A percentile compares a stretch with the other conserved stretches of the same genome.
phyloP scores from a whole-genome alignment of 2,113 vertebrate species.

The Heterotilapia buettikoferi region DNA sequence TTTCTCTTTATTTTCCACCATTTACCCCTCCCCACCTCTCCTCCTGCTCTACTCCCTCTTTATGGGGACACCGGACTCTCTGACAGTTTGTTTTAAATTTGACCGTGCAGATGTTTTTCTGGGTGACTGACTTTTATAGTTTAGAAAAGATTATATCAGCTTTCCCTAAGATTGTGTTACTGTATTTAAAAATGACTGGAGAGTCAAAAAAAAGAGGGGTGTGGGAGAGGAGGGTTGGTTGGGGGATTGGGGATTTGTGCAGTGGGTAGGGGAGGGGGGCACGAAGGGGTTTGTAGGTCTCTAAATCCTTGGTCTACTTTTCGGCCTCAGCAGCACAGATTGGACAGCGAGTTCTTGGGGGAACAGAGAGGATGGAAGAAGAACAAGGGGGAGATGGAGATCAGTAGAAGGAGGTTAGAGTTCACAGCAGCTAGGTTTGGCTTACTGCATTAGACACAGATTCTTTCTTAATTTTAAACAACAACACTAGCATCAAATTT shows the following conservation, averaged over 20 bases:
- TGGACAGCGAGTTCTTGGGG: constrained; percentile 1
- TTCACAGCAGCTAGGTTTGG: constrained; percentile 55
- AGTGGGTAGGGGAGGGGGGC: neutral
- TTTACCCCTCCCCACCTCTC: constrained; percentile 6
- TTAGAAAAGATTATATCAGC: constrained; percentile 83
- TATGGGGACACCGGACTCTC: constrained; percentile 77
- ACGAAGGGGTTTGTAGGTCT: constrained; percentile 28
- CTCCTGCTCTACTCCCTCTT: constrained; percentile 51
- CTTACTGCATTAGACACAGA: constrained; percentile 74
- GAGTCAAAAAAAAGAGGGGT: constrained; percentile 18
- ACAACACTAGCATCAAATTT: constrained; percentile 71
- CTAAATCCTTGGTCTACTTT: constrained; percentile 54
- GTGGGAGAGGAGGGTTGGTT: neutral
- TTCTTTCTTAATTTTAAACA: constrained; percentile 75
- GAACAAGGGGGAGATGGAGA: constrained; percentile 1
- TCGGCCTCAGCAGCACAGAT: neutral
- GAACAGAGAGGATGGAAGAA: neutral
- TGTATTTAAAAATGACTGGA: constrained; percentile 75
- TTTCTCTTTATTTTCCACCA: constrained; percentile 39
- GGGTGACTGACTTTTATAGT: constrained; percentile 84
- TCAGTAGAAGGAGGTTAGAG: constrained; percentile 40
- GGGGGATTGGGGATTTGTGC: neutral
- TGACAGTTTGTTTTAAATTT: constrained; percentile 85
- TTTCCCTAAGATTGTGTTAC: constrained; percentile 80
- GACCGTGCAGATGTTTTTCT: constrained; percentile 81